These are phyloP conservation scores for Rotaria socialis DNA, from an alignment of 2,888 invertebrate genomes.

Conservation along the genomic window DNA sequence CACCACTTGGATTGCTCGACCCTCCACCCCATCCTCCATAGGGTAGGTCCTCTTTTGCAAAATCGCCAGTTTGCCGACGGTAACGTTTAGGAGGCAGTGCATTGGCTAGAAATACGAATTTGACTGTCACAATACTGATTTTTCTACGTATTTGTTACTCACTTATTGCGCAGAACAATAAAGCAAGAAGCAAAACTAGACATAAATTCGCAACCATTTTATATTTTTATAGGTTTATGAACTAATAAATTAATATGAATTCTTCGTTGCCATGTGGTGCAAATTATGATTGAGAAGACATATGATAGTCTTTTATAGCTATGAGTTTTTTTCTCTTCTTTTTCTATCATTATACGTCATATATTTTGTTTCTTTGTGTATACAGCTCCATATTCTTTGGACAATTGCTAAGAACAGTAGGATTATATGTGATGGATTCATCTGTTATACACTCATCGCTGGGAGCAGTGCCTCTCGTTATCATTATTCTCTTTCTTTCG, in stretches of 20 bases:
- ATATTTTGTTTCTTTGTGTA: too few species aligned
- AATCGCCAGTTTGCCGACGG: neutral
- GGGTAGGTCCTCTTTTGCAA: neutral
- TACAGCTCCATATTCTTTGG: too few species aligned
- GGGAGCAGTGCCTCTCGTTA: too few species aligned
- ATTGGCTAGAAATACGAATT: neutral
- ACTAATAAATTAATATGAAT: neutral
- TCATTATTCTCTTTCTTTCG: too few species aligned
- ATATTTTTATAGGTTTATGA: neutral
- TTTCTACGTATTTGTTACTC: neutral
- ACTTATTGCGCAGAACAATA: neutral
- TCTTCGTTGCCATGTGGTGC: neutral
- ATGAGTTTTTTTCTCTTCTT: neutral
- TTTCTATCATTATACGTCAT: neutral
- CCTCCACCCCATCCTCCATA: neutral
- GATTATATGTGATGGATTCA: too few species aligned
- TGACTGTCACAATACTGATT: neutral
- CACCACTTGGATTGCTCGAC: neutral
- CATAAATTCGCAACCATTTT: neutral
- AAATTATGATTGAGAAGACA: neutral
- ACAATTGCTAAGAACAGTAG: neutral
- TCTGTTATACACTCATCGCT: too few species aligned
- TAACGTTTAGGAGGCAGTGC: neutral
- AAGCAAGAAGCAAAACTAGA: neutral
- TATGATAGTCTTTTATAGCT: neutral